phyloP scores from a whole-genome alignment of 2,888 invertebrate species.

The Mesochorus sp. region DNA sequence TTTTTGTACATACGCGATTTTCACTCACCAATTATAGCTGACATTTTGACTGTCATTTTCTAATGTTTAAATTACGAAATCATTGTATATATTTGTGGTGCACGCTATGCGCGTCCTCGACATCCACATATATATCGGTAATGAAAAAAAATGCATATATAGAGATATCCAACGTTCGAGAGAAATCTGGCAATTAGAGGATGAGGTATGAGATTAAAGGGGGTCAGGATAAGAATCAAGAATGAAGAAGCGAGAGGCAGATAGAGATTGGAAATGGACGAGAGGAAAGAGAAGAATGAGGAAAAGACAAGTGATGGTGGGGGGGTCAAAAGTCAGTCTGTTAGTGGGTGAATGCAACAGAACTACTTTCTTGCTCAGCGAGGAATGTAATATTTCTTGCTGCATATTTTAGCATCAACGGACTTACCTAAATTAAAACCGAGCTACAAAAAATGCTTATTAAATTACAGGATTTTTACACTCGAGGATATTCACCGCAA shows the following conservation, averaged over 20 bases:
- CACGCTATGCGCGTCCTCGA: not conserved
- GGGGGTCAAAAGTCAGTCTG: slow-evolving; percentile 77
- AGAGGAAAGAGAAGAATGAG: slow-evolving; percentile 65
- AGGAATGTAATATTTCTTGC: slow-evolving; percentile 61
- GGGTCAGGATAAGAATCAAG: slow-evolving; percentile 51
- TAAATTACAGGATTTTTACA: too few species aligned
- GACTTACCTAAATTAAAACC: not conserved
- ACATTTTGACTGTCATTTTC: too few species aligned
- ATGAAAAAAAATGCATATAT: not conserved
- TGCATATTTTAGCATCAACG: slow-evolving; percentile 42
- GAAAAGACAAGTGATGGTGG: slow-evolving; percentile 13
- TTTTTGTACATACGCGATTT: too few species aligned
- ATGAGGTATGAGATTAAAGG: slow-evolving; percentile 60
- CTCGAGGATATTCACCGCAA: too few species aligned
- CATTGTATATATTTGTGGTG: slow-evolving; percentile 1
- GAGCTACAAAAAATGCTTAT: not conserved
- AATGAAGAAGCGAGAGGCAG: slow-evolving; percentile 13
- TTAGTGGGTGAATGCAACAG: slow-evolving; percentile 76
- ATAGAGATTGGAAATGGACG: not conserved
- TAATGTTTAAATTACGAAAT: slow-evolving; percentile 8
- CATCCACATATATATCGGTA: slow-evolving; percentile 29
- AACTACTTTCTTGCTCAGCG: slow-evolving; percentile 72
- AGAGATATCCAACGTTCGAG: slow-evolving; percentile 55
- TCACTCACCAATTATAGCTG: too few species aligned
- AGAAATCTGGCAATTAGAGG: slow-evolving; percentile 74